These are phyloP conservation scores for Drosophila repletoides DNA, from an alignment of 1,140 invertebrate species.

Conservation along the genomic window DNA sequence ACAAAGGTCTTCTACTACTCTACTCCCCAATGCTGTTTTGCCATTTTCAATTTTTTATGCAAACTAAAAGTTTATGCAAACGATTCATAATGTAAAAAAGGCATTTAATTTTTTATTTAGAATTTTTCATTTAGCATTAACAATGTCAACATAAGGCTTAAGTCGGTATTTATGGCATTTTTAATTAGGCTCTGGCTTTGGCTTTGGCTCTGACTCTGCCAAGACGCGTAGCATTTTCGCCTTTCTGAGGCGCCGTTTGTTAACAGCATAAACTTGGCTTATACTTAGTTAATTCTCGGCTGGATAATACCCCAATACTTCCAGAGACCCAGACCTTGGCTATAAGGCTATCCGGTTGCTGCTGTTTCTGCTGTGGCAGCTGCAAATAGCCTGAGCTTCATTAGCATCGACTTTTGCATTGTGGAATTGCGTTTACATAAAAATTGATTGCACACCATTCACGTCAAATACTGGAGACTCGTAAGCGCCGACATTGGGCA, in stretches of 20 bases:
- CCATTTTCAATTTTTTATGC: slow-evolving; percentile 27
- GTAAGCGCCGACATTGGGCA: slow-evolving; percentile 27
- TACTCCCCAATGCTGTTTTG: slow-evolving; percentile 20
- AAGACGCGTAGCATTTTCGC: no score
- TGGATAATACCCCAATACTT: no score
- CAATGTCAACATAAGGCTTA: slow-evolving; percentile 44
- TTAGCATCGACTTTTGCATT: slow-evolving; percentile 69
- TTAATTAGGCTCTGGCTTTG: slow-evolving; percentile 60
- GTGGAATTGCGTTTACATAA: slow-evolving; percentile 61
- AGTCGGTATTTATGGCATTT: slow-evolving; percentile 62
- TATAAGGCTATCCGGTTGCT: slow-evolving; percentile 57
- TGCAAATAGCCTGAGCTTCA: slow-evolving; percentile 47
- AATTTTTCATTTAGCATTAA: slow-evolving; percentile 38
- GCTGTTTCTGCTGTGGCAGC: slow-evolving; percentile 9
- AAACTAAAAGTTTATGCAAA: slow-evolving; percentile 48
- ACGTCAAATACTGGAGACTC: no score
- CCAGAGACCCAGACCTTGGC: no score
- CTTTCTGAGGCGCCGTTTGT: slow-evolving; percentile 21
- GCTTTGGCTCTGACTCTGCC: slow-evolving; percentile 12
- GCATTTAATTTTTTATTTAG: slow-evolving; percentile 45
- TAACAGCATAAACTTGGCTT: slow-evolving; percentile 32
- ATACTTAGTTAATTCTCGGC: slow-evolving; percentile 22
- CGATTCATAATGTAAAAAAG: slow-evolving; percentile 42
- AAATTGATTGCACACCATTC: slow-evolving; percentile 63
- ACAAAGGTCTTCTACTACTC: slow-evolving; percentile 15